A percentile compares a stretch with the other conserved stretches of the same genome.
Evolutionary conservation across 37 sponge, comb jelly and placozoan genomes (phyloP).

Genomic region (Amphimedon queenslandica): DNA sequence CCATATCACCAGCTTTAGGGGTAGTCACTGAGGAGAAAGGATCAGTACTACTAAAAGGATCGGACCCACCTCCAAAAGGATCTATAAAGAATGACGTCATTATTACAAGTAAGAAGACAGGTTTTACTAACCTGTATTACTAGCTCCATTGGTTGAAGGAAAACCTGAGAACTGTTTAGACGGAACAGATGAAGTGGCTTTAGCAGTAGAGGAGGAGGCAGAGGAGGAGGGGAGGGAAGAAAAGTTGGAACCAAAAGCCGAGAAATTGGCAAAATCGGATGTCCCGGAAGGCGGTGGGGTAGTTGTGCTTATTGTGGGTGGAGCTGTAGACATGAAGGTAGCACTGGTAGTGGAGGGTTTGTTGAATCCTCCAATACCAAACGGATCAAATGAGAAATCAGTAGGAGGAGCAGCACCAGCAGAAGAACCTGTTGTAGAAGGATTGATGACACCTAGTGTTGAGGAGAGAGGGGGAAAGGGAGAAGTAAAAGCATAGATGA

Average conservation of each 20-base stretch:
- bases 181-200: too few relatives aligned
- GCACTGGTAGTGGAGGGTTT: background rate
- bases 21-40: background rate
- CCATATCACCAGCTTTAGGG: background rate
- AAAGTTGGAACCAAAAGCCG: too few relatives aligned
- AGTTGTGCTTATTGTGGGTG: background rate
- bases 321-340: background rate
- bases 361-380: background rate
- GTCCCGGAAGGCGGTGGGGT: too few relatives aligned
- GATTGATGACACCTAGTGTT: background rate
- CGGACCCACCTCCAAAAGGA: constrained; percentile 1
- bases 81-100: too few relatives aligned
- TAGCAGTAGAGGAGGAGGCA: too few relatives aligned
- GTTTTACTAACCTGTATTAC: too few relatives aligned
- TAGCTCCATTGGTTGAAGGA: too few relatives aligned
- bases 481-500: background rate
- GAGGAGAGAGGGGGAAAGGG: background rate
- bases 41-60: too few relatives aligned
- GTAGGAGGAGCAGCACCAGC: background rate
- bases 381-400: background rate
- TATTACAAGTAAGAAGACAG: too few relatives aligned
- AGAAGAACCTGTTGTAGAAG: background rate
- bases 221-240: too few relatives aligned
- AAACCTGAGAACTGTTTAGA: too few relatives aligned
- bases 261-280: too few relatives aligned